Percentiles rank a stretch among this genome's conserved stretches.
Conservation (phyloP, 2,797 vertebrate species). For the Silurus lanzhouensis region DNA sequence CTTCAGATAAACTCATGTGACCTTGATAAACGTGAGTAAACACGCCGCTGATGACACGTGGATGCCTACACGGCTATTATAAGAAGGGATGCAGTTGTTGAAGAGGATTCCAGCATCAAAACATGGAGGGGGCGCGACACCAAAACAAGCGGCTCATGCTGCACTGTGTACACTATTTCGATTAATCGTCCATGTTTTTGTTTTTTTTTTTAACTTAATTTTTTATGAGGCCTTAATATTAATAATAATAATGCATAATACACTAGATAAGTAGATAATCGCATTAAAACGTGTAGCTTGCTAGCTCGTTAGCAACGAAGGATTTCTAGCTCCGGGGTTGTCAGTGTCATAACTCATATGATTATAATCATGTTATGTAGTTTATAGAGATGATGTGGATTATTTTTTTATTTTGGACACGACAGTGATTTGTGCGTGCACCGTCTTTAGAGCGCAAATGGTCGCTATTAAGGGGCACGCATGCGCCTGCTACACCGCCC, state of each 20-base stretch:
- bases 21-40: background rate
- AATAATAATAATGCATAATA: background rate
- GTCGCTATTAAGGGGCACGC: conserved; percentile 72
- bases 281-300: conserved; percentile 9
- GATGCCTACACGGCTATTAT: background rate
- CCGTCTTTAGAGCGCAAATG: conserved; percentile 57
- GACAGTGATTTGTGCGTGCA: conserved; percentile 10
- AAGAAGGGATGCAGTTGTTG: background rate
- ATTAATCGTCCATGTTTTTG: no score
- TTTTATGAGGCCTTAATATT: background rate
- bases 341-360: background rate
- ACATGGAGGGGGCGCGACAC: conserved; percentile 19
- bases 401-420: background rate
- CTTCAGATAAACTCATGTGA: background rate
- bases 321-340: background rate
- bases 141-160: conserved; percentile 19
- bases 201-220: no score
- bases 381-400: background rate
- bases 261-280: background rate
- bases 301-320: conserved; percentile 11
- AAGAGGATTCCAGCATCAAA: background rate
- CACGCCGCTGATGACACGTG: background rate
- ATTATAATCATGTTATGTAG: background rate
- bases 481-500: conserved; percentile 72
- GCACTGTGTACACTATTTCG: background rate